Percentiles rank a stretch among this genome's conserved stretches.
Conservation (phyloP, 2,888 invertebrate species). For the Piscicola geometra region DNA sequence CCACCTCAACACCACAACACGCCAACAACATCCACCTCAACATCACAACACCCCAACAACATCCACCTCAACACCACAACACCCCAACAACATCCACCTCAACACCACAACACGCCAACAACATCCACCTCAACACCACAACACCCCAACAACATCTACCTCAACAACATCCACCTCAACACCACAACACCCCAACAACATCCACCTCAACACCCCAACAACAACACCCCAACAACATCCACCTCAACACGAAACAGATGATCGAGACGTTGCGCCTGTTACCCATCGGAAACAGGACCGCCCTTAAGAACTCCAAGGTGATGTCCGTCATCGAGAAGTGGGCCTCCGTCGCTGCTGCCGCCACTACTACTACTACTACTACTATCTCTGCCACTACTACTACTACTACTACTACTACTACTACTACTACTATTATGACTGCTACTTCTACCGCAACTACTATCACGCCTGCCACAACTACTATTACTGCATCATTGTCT, state of each 20-base stretch:
- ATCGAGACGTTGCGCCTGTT: constrained; percentile 75
- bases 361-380: constrained; percentile 3
- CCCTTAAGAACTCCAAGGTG: constrained; percentile 86
- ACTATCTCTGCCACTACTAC: not conserved
- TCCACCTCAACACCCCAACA: no score
- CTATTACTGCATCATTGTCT: not conserved
- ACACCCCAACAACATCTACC: no score
- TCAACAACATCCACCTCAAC: no score
- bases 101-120: no score
- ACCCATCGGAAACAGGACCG: constrained; percentile 87
- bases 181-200: no score
- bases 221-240: no score
- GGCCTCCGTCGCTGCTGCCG: constrained; percentile 57
- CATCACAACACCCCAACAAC: no score
- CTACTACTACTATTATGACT: not conserved
- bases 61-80: no score
- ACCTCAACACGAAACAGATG: constrained; percentile 61
- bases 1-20: no score
- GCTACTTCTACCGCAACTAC: not conserved
- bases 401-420: not conserved
- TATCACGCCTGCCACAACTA: not conserved
- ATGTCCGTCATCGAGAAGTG: constrained; percentile 78
- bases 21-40: no score
- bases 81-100: no score
- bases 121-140: no score